A percentile compares a stretch with the other conserved stretches of the same genome.
Evolutionary conservation across 1,140 invertebrate genomes (phyloP).

Genomic region (Drosophila quadrilineata): DNA sequence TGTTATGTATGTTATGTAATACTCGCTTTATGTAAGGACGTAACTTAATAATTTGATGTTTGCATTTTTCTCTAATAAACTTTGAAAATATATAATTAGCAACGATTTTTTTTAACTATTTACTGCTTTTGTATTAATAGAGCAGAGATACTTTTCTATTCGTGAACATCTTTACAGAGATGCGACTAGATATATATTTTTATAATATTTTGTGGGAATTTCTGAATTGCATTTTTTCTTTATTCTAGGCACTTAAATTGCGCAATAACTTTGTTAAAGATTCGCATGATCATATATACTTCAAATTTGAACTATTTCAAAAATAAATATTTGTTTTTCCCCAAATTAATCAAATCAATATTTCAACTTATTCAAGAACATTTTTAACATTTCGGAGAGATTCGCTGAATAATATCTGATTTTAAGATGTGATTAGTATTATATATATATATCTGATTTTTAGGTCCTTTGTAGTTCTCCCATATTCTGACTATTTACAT

Average conservation of each 20-base stretch:
- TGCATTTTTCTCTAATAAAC: slow-evolving; percentile 54
- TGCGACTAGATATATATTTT: no score
- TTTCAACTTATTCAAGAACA: no score
- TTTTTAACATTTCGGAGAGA: background rate
- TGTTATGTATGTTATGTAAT: no score
- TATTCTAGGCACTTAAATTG: slow-evolving; percentile 47
- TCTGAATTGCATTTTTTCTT: slow-evolving; percentile 3
- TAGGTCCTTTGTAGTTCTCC: slow-evolving; percentile 36
- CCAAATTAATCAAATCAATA: background rate
- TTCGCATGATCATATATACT: background rate
- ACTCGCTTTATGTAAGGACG: slow-evolving; percentile 39
- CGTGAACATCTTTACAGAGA: background rate
- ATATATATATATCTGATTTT: slow-evolving; percentile 1
- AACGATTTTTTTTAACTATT: background rate
- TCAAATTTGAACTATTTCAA: background rate
- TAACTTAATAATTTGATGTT: slow-evolving; percentile 34
- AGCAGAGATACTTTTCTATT: background rate
- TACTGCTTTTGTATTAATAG: slow-evolving; percentile 24
- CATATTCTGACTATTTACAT: slow-evolving; percentile 22
- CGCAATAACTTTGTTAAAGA: slow-evolving; percentile 16
- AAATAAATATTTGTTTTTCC: background rate
- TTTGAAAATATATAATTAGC: slow-evolving; percentile 49
- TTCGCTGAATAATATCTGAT: no score
- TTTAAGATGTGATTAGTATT: no score
- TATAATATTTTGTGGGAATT: background rate